phyloP scores from a whole-genome alignment of 2,888 invertebrate genomes.

The Phorcus lineatus region DNA sequence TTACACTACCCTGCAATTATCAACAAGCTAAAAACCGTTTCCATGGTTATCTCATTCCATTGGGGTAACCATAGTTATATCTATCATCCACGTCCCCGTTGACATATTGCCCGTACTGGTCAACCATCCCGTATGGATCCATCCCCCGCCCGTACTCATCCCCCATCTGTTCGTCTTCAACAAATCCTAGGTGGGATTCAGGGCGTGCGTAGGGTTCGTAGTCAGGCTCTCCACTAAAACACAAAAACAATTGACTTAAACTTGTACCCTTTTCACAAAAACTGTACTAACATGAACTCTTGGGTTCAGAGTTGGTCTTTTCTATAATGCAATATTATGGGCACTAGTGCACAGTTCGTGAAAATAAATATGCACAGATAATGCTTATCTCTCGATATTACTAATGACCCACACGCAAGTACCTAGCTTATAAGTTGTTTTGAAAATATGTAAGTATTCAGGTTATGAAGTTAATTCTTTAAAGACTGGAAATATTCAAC shows the following conservation, averaged over 20 bases:
- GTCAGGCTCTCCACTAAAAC: constrained; percentile 57
- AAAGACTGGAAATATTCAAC: too few species aligned
- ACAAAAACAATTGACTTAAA: constrained; percentile 38
- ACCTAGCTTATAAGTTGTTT: too few species aligned
- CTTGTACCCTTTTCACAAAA: not conserved
- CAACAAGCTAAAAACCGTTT: too few species aligned
- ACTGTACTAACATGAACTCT: not conserved
- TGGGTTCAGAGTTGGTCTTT: not conserved
- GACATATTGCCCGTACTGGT: constrained; percentile 34
- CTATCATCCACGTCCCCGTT: constrained; percentile 1
- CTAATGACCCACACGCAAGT: too few species aligned
- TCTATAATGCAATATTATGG: too few species aligned
- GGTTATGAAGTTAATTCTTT: too few species aligned
- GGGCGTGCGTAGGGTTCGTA: constrained; percentile 73
- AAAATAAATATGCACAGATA: too few species aligned
- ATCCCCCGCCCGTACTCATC: constrained; percentile 59
- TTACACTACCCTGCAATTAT: too few species aligned
- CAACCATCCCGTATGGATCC: constrained; percentile 45
- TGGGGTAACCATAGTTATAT: not conserved
- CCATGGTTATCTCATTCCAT: constrained; percentile 18
- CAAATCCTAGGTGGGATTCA: constrained; percentile 69
- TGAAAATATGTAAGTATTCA: too few species aligned
- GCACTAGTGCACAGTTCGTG: too few species aligned
- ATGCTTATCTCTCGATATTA: too few species aligned
- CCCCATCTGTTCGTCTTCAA: constrained; percentile 49